Conservation (phyloP, 2,888 invertebrate genomes). For the Drosophila gaucha region DNA sequence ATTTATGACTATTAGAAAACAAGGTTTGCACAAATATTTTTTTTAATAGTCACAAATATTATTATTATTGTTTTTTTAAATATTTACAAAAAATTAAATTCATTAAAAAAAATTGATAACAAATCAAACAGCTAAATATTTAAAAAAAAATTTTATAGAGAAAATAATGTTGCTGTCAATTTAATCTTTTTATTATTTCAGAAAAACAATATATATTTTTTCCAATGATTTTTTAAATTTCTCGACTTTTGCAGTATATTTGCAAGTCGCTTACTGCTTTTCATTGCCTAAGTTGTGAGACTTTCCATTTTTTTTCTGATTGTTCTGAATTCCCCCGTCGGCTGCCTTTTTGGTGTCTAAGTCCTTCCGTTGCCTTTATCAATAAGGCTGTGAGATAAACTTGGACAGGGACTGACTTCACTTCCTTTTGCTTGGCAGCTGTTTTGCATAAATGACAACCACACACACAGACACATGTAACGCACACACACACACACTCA, state of each 20-base stretch:
- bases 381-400: slow-evolving; percentile 72
- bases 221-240: too few species aligned
- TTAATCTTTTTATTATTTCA: too few species aligned
- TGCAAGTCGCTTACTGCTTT: not conserved
- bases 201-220: too few species aligned
- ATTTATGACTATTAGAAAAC: too few species aligned
- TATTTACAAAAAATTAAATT: too few species aligned
- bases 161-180: too few species aligned
- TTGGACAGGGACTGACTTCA: slow-evolving; percentile 59
- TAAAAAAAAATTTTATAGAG: too few species aligned
- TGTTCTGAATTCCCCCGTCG: slow-evolving; percentile 20
- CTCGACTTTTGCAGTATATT: slow-evolving; percentile 1
- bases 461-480: slow-evolving; percentile 26
- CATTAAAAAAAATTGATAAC: too few species aligned
- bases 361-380: slow-evolving; percentile 76
- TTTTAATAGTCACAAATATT: too few species aligned
- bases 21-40: too few species aligned
- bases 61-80: too few species aligned
- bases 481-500: slow-evolving; percentile 15
- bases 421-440: slow-evolving; percentile 73
- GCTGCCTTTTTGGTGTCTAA: slow-evolving; percentile 65
- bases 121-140: too few species aligned
- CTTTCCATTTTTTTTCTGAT: slow-evolving; percentile 18
- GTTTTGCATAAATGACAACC: slow-evolving; percentile 74
- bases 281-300: slow-evolving; percentile 10